phyloP scores from a whole-genome alignment of 2,888 invertebrate species.

The Drosophila diplacantha region DNA sequence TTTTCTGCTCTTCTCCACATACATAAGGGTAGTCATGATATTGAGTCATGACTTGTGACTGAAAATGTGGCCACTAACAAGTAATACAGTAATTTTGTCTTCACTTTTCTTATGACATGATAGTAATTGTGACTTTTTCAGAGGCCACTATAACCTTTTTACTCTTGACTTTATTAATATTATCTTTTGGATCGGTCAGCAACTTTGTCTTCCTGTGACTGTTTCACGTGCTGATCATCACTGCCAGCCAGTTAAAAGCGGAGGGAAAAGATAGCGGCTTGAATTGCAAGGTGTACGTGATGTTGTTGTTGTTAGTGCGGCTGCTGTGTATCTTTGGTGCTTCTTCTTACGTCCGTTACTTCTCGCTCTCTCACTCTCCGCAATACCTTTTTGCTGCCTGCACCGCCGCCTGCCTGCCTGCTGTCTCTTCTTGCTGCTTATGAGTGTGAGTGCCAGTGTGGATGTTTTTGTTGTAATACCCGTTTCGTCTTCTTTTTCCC shows the following conservation, averaged over 20 bases:
- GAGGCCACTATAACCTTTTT: neutral
- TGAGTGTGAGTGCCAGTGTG: conserved; percentile 20
- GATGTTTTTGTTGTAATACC: conserved; percentile 63
- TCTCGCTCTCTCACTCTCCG: conserved; percentile 52
- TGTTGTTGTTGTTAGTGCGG: conserved; percentile 43
- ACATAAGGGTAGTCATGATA: neutral
- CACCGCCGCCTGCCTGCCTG: conserved; percentile 41
- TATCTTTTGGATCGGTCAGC: conserved; percentile 2
- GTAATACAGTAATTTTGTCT: neutral
- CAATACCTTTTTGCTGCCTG: conserved; percentile 57
- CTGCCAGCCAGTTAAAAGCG: conserved; percentile 26
- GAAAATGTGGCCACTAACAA: neutral
- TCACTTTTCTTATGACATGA: neutral
- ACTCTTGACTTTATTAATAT: neutral
- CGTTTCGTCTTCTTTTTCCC: conserved; percentile 66
- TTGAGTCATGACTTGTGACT: conserved; percentile 1
- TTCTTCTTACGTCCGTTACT: conserved; percentile 66
- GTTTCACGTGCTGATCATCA: conserved; percentile 22
- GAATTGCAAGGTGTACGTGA: conserved; percentile 69
- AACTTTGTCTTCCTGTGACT: conserved; percentile 22
- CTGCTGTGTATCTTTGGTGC: conserved; percentile 61
- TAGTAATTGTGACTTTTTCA: neutral
- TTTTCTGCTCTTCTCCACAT: neutral
- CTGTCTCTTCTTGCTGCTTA: conserved; percentile 33
- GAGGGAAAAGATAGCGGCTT: conserved; percentile 60